Conservation (phyloP, 2,888 invertebrate species). For the Polymixis lichenea region DNA sequence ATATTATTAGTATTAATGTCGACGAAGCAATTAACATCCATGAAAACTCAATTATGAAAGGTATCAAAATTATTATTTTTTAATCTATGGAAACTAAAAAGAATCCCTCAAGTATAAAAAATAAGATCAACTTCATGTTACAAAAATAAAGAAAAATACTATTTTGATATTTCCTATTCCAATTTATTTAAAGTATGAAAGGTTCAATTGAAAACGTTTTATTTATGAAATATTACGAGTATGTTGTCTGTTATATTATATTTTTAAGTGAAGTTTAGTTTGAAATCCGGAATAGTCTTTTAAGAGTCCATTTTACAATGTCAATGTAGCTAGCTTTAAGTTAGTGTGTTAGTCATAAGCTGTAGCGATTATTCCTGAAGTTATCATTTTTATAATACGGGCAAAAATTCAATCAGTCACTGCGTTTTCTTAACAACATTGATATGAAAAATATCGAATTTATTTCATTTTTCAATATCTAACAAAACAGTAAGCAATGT, state of each 20-base stretch:
- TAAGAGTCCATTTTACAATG: constrained; percentile 79
- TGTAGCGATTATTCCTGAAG: constrained; percentile 50
- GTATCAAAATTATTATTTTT: too few relatives aligned
- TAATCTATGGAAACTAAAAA: too few relatives aligned
- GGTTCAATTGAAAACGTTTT: constrained; percentile 50
- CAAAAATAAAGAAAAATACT: neutral
- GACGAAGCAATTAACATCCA: too few relatives aligned
- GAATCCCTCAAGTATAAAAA: neutral
- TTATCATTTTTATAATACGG: neutral
- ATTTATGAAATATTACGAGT: constrained; percentile 50
- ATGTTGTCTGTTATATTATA: constrained; percentile 44
- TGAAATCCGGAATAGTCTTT: constrained; percentile 79
- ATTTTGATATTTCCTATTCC: neutral
- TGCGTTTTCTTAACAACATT: neutral
- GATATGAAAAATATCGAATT: too few relatives aligned
- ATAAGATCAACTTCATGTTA: neutral
- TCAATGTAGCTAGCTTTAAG: constrained; percentile 74
- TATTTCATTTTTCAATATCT: neutral
- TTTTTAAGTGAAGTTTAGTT: constrained; percentile 74
- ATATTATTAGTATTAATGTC: neutral
- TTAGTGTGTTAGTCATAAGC: constrained; percentile 48
- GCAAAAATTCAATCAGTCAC: neutral
- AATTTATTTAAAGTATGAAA: constrained; percentile 3
- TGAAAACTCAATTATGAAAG: too few relatives aligned
- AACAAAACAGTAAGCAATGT: neutral